These are phyloP conservation scores for Panagrolaimus sp. DNA, from an alignment of 1,140 invertebrate genomes.

Conservation along the genomic window DNA sequence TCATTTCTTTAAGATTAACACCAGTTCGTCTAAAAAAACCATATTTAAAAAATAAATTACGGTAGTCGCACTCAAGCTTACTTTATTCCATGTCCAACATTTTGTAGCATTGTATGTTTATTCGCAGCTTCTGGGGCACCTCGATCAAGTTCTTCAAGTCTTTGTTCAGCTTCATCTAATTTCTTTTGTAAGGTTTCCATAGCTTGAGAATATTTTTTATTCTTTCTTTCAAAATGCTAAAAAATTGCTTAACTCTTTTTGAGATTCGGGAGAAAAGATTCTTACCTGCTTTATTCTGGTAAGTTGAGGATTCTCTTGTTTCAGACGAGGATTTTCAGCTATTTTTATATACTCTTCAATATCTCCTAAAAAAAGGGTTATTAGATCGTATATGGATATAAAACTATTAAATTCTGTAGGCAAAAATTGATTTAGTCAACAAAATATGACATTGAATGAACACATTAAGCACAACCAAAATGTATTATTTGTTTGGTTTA, in stretches of 20 bases:
- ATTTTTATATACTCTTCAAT: constrained; percentile 6
- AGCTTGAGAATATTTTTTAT: constrained; percentile 51
- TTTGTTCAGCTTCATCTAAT: constrained; percentile 43
- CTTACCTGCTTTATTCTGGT: constrained; percentile 42
- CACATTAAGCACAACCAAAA: too few species aligned
- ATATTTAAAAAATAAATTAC: neutral
- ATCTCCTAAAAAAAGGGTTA: neutral
- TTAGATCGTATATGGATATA: too few species aligned
- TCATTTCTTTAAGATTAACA: constrained; percentile 35
- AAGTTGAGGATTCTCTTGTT: constrained; percentile 45
- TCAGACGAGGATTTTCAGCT: constrained; percentile 7
- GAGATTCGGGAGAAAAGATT: too few species aligned
- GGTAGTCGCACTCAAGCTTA: neutral
- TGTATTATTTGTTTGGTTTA: too few species aligned
- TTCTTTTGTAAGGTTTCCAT: constrained; percentile 45
- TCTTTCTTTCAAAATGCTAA: constrained; percentile 50
- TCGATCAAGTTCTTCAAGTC: constrained; percentile 36
- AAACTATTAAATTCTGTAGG: too few species aligned
- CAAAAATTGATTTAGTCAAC: too few species aligned
- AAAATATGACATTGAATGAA: too few species aligned
- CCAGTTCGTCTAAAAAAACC: constrained; percentile 22
- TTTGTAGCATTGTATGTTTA: constrained; percentile 35
- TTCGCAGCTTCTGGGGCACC: constrained; percentile 38
- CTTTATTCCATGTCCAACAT: constrained; percentile 47
- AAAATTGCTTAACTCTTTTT: too few species aligned